Percentiles rank a stretch among this genome's conserved stretches.
These are phyloP conservation scores for Microchirus variegatus DNA, from an alignment of 2,797 vertebrate genomes.

Conservation along the genomic window DNA sequence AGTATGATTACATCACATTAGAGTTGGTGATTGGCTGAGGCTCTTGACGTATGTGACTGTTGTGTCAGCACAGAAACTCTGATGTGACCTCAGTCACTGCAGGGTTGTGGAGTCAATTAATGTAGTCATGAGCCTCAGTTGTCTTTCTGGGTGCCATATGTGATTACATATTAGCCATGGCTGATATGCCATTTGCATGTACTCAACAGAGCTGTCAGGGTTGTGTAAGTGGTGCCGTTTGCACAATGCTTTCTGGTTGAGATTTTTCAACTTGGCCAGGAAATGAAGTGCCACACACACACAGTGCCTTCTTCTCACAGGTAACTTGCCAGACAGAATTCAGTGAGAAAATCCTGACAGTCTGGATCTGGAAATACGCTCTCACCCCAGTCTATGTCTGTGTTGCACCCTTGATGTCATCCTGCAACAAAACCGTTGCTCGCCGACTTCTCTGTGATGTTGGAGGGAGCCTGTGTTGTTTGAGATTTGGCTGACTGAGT, in stretches of 20 bases:
- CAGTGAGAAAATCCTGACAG: conserved; percentile 68
- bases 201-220: conserved; percentile 70
- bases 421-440: conserved; percentile 62
- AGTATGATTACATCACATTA: conserved; percentile 63
- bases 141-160: conserved; percentile 79
- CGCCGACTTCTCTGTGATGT: conserved; percentile 75
- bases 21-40: conserved; percentile 64
- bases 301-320: conserved; percentile 71
- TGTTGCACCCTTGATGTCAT: conserved; percentile 74
- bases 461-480: conserved; percentile 77
- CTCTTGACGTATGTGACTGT: conserved; percentile 59
- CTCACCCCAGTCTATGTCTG: conserved; percentile 71
- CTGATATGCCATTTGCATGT: conserved; percentile 78
- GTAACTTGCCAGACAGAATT: conserved; percentile 68
- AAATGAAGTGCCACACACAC: conserved; percentile 71
- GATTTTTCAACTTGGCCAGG: conserved; percentile 64
- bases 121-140: conserved; percentile 69
- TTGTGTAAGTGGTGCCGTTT: conserved; percentile 55
- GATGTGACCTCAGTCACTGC: conserved; percentile 73
- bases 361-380: conserved; percentile 73
- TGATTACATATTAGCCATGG: conserved; percentile 79
- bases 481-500: conserved; percentile 80
- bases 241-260: conserved; percentile 52
- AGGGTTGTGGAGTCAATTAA: conserved; percentile 77
- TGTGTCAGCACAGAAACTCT: conserved; percentile 67